phyloP scores from a whole-genome alignment of 92 coral and sea anemone genomes.

The Zoanthus sansibaricus region DNA sequence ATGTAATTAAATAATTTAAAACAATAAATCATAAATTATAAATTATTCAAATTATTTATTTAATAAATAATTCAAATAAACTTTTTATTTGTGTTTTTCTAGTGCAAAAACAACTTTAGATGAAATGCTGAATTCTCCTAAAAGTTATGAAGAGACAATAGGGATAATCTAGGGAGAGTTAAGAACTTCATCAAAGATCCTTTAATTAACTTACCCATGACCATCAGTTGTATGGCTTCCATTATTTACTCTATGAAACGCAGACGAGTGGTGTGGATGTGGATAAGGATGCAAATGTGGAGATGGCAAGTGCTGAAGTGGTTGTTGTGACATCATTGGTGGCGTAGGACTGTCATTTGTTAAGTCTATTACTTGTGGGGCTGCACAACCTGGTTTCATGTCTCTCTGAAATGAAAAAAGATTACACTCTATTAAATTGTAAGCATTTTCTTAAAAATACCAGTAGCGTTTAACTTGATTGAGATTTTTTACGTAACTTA shows the following conservation, averaged over 20 bases:
- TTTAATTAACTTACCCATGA: slow-evolving; percentile 73
- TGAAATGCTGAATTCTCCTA: no score
- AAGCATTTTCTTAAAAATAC: not conserved
- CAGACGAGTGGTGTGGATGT: slow-evolving; percentile 75
- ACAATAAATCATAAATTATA: no score
- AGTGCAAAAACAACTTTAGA: no score
- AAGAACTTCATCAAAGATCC: not conserved
- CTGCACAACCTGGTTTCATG: slow-evolving; percentile 67
- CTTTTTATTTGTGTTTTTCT: no score
- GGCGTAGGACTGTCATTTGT: slow-evolving; percentile 76
- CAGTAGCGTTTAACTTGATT: not conserved
- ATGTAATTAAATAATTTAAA: no score
- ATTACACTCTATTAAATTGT: not conserved
- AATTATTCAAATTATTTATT: no score
- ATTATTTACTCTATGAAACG: slow-evolving; percentile 83
- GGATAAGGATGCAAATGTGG: slow-evolving; percentile 49
- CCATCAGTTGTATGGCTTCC: slow-evolving; percentile 75
- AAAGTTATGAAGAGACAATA: no score
- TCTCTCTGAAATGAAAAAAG: slow-evolving; percentile 70
- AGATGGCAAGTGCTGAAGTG: slow-evolving; percentile 81
- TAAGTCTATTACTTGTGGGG: slow-evolving; percentile 77
- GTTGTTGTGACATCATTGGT: slow-evolving; percentile 80
- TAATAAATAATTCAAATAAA: no score
- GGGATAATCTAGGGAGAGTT: no score
- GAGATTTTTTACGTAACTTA: not conserved